Evolutionary conservation across 2,797 vertebrate genomes (phyloP).

Genomic region (Bradypodion pumilum): DNA sequence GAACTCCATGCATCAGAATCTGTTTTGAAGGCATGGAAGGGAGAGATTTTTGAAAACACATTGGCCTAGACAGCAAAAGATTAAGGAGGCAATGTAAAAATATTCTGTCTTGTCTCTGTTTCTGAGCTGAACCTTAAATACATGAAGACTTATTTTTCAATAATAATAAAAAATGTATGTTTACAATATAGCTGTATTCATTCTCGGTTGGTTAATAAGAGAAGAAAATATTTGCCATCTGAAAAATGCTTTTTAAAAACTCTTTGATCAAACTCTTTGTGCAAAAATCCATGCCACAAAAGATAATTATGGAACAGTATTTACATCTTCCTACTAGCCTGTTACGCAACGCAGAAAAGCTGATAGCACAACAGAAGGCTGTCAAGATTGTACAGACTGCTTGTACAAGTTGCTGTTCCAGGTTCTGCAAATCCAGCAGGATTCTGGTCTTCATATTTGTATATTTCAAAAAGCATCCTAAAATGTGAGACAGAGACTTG

Average conservation of each 20-base stretch:
- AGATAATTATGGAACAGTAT: too few species aligned
- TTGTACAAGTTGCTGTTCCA: too few species aligned
- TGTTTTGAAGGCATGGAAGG: slow-evolving; percentile 49
- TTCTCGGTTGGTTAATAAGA: slow-evolving; percentile 35
- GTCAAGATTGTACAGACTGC: too few species aligned
- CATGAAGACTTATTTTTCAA: slow-evolving; percentile 51
- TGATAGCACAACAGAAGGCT: too few species aligned
- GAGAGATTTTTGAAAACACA: slow-evolving; percentile 48
- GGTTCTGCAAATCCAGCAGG: too few species aligned
- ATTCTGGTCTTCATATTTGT: too few species aligned
- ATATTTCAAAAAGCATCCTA: too few species aligned
- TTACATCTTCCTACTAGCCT: too few species aligned
- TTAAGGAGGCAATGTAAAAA: slow-evolving; percentile 43
- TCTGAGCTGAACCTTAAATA: slow-evolving; percentile 55
- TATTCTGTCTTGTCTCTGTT: slow-evolving; percentile 32
- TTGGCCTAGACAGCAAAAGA: slow-evolving; percentile 51
- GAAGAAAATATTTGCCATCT: slow-evolving; percentile 28
- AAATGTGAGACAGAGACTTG: too few species aligned
- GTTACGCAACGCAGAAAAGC: too few species aligned
- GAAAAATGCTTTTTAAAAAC: slow-evolving; percentile 10
- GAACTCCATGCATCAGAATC: slow-evolving; percentile 57
- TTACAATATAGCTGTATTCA: slow-evolving; percentile 47
- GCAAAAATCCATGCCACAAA: too few species aligned
- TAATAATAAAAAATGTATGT: not conserved
- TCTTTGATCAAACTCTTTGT: too few species aligned